These are phyloP conservation scores for Artemia sinica DNA, from an alignment of 2,888 invertebrate genomes.

Conservation along the genomic window DNA sequence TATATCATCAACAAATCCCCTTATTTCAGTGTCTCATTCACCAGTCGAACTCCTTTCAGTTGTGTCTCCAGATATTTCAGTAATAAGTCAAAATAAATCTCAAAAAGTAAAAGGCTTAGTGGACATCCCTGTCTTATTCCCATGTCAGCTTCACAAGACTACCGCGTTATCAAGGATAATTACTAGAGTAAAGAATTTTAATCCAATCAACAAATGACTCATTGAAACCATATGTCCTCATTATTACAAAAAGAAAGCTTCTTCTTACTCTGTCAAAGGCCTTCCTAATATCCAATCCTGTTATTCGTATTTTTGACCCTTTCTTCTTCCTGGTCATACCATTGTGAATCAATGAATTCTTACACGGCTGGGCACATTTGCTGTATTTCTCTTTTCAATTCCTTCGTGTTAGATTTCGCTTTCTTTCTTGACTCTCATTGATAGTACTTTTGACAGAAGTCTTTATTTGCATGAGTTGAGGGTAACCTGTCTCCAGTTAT, in stretches of 20 bases:
- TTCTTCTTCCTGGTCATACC: neutral
- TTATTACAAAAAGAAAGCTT: neutral
- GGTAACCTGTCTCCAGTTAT: constrained; percentile 1
- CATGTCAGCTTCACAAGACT: neutral
- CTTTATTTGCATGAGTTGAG: neutral
- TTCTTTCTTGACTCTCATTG: neutral
- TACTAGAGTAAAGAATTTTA: neutral
- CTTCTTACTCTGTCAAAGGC: neutral
- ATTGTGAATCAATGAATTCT: neutral
- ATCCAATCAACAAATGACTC: neutral
- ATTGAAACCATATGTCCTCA: neutral
- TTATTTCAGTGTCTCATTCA: neutral
- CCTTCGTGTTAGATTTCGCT: constrained; percentile 9
- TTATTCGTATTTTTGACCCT: constrained; percentile 6
- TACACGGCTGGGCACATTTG: neutral
- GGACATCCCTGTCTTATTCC: constrained; percentile 10
- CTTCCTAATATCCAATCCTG: constrained; percentile 9
- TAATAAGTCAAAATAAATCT: constrained; percentile 2
- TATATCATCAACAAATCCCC: constrained; percentile 9
- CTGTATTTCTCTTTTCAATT: neutral
- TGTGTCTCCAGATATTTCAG: neutral
- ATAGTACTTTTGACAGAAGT: neutral
- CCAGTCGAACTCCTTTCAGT: neutral
- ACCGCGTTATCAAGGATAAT: too few species aligned
- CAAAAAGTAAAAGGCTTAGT: neutral